phyloP scores from a whole-genome alignment of 92 coral and sea anemone species.

The Parazoanthus swiftii region DNA sequence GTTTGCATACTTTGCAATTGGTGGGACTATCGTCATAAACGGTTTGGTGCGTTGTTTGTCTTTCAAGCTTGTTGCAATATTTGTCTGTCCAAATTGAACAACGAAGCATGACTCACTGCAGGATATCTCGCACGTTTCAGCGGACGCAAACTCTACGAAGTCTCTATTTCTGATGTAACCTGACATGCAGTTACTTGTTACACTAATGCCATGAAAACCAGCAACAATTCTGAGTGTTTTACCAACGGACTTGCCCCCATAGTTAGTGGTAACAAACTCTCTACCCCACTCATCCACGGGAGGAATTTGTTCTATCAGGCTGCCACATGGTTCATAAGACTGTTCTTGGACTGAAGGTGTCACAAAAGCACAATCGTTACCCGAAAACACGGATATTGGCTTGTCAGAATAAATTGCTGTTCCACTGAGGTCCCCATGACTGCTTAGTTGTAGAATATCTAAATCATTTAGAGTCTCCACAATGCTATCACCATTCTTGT shows the following conservation, averaged over 20 bases:
- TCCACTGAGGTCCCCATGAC: slow-evolving; percentile 65
- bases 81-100: slow-evolving; percentile 66
- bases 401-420: slow-evolving; percentile 64
- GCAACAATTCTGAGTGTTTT: slow-evolving; percentile 60
- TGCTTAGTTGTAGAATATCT: slow-evolving; percentile 59
- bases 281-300: slow-evolving; percentile 60
- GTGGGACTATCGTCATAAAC: slow-evolving; percentile 72
- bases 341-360: not conserved
- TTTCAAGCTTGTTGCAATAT: slow-evolving; percentile 2
- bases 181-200: slow-evolving; percentile 53
- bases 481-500: slow-evolving; percentile 49
- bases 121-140: slow-evolving; percentile 48
- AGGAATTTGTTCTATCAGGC: slow-evolving; percentile 77
- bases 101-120: slow-evolving; percentile 76
- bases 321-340: slow-evolving; percentile 55
- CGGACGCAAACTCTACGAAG: slow-evolving; percentile 44
- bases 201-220: slow-evolving; percentile 7
- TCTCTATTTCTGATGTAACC: slow-evolving; percentile 40
- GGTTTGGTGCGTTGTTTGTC: slow-evolving; percentile 55
- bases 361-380: slow-evolving; percentile 76
- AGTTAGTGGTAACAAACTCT: slow-evolving; percentile 62
- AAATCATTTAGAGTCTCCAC: slow-evolving; percentile 45
- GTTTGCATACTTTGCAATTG: slow-evolving; percentile 61
- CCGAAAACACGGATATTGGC: slow-evolving; percentile 77
- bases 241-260: slow-evolving; percentile 65